A percentile compares a stretch with the other conserved stretches of the same genome.
Evolutionary conservation across 2,113 vertebrate genomes (phyloP).

Genomic region (Recurvirostra avosetta): DNA sequence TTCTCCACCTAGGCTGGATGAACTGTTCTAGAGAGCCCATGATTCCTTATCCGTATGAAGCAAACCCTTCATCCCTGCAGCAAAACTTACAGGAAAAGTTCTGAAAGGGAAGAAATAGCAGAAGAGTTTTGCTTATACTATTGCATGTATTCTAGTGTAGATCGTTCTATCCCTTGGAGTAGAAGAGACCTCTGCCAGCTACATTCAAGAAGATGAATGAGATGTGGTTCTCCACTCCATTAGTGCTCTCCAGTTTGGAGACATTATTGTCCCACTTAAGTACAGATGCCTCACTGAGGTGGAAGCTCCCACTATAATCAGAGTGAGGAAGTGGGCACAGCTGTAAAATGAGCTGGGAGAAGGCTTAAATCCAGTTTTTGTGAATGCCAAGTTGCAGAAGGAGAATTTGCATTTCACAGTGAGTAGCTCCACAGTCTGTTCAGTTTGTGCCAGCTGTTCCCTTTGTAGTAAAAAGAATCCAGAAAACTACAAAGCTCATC

Average conservation of each 20-base stretch:
- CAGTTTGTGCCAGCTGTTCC: not conserved
- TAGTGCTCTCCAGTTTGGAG: not conserved
- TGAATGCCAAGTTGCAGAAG: not conserved
- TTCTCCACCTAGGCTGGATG: not conserved
- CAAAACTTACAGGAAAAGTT: not conserved
- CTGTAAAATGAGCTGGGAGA: not conserved
- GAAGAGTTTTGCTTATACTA: not conserved
- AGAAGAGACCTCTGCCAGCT: not conserved
- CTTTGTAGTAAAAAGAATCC: conserved; percentile 19
- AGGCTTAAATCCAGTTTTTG: not conserved
- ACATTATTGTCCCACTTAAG: not conserved
- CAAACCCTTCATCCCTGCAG: not conserved
- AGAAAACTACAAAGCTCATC: not conserved
- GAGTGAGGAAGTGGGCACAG: not conserved
- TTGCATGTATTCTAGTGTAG: not conserved
- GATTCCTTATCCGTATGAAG: not conserved
- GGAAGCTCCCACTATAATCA: not conserved
- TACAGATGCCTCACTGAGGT: not conserved
- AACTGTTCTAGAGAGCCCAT: not conserved
- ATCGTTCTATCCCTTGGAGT: not conserved
- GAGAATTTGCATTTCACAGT: not conserved
- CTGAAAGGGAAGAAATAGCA: not conserved
- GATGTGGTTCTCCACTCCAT: not conserved
- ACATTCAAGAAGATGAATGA: not conserved
- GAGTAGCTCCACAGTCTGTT: not conserved